Evolutionary conservation across 2,797 vertebrate genomes (phyloP), one percentile per base, ranked within the genome.

Genomic region (Rhinophrynus dorsalis): DNA sequence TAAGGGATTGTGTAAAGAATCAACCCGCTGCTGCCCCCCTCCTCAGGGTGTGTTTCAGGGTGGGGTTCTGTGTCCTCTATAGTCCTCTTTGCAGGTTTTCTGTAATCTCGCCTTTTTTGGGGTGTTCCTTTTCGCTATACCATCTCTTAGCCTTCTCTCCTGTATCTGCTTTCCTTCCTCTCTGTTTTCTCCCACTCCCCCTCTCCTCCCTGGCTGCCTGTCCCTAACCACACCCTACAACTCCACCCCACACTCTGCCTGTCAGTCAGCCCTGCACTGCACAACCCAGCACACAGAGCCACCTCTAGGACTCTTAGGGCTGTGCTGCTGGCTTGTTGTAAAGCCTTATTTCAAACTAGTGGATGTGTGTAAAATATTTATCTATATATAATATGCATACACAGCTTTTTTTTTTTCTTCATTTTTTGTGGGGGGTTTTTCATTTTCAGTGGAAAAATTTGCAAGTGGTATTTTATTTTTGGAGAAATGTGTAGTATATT

Each of bases 171-270:
- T 77, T 73, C 72, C 70, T 68, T 74, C 52, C 76, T 86, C 88
- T 85, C 86, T 89, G 88, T 90, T 90, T 88, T 84, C 83, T 88
- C 89, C 68, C 89, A 91, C 88, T 86, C 86, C 89, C 88, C 89
- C 88, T 86, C 85, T 84, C 87, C 89, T 75, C 92, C 91, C 90
- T 90, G 88, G 90, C 90, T 91, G 91, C 91, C 90, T 84, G 88
- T 82, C 78, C 86, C 86, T 93, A 91, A 92, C 93, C 93, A 92
- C 94, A 94, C 93, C 94, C 94, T 92, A 88, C 89, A 87, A 91
- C 93, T 88, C 94, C 94, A 94, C 94, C 94, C 92, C 92, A 92
- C 89, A 83, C 74, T 47, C 74, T 35, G 79, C 79, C 21, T 62
- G 58, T 44, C 67, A 61, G 47, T 68, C 67, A 68, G 30, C 13